A percentile compares a stretch with the other conserved stretches of the same genome.
These are phyloP conservation scores for Acromyrmex charruanus DNA, from an alignment of 1,140 invertebrate species.

Conservation along the genomic window DNA sequence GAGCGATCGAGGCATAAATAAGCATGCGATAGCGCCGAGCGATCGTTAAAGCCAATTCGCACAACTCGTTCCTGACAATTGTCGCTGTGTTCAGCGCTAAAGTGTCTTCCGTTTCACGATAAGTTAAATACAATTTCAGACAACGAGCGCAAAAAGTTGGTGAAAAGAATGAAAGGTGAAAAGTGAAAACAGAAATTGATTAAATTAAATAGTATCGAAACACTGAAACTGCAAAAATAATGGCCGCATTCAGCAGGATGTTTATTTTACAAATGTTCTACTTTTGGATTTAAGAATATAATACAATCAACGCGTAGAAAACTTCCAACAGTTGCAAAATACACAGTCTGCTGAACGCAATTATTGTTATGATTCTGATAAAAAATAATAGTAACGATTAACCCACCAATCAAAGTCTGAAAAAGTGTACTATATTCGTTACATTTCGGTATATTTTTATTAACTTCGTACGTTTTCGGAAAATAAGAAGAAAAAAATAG, in stretches of 20 bases:
- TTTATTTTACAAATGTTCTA: too few relatives aligned
- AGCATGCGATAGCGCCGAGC: conserved; percentile 74
- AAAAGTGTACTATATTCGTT: too few relatives aligned
- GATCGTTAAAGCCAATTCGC: conserved; percentile 35
- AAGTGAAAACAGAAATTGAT: not conserved
- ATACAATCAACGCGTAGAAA: too few relatives aligned
- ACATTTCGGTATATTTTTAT: too few relatives aligned
- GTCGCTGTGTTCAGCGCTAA: not conserved
- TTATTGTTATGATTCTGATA: too few relatives aligned
- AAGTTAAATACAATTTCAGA: not conserved
- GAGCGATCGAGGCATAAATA: conserved; percentile 76
- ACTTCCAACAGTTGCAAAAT: too few relatives aligned
- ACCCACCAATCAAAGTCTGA: too few relatives aligned
- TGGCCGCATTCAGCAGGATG: not conserved
- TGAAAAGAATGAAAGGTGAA: not conserved
- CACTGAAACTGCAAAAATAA: not conserved
- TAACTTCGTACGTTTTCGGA: too few relatives aligned
- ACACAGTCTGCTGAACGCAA: too few relatives aligned
- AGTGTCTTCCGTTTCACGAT: not conserved
- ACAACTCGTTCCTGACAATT: conserved; percentile 4
- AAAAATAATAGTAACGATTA: too few relatives aligned
- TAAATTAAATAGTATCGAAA: not conserved
- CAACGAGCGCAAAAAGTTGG: not conserved
- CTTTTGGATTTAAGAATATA: too few relatives aligned
- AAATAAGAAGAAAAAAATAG: too few relatives aligned